Conservation (phyloP, 2,797 vertebrate species). For the Lindbergichthys nudifrons region DNA sequence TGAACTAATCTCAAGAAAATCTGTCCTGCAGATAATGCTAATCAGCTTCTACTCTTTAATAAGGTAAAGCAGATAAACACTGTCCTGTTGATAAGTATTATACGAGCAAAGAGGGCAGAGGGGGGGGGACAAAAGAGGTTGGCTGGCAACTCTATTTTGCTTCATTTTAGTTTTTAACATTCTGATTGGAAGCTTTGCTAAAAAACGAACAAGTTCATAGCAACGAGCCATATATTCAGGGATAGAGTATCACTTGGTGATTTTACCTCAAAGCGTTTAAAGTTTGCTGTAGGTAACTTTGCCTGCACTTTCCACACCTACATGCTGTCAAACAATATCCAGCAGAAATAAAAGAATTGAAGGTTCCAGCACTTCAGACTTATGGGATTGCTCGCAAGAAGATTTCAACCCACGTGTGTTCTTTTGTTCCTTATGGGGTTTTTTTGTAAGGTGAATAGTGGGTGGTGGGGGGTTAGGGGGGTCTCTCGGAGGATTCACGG, state of each 20-base stretch:
- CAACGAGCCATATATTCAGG: not conserved
- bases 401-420: slow-evolving; percentile 46
- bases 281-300: slow-evolving; percentile 40
- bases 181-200: not conserved
- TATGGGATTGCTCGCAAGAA: slow-evolving; percentile 20
- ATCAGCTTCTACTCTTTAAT: slow-evolving; percentile 69
- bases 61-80: slow-evolving; percentile 68
- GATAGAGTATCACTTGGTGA: not conserved
- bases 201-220: not conserved
- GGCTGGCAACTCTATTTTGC: not conserved
- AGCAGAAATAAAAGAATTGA: slow-evolving; percentile 35
- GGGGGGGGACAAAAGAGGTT: not conserved
- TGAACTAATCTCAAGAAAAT: slow-evolving; percentile 68
- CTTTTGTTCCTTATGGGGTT: slow-evolving; percentile 22
- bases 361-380: slow-evolving; percentile 28
- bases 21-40: slow-evolving; percentile 47
- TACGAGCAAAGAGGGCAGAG: slow-evolving; percentile 13
- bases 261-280: slow-evolving; percentile 28
- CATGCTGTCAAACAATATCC: slow-evolving; percentile 44
- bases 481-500: slow-evolving; percentile 48
- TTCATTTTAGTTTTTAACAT: slow-evolving; percentile 6
- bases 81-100: slow-evolving; percentile 44
- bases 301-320: slow-evolving; percentile 32
- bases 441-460: slow-evolving; percentile 35
- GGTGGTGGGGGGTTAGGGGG: slow-evolving; percentile 19